Conservation (phyloP, 2,888 invertebrate species). For the Leptopilina myrica region DNA sequence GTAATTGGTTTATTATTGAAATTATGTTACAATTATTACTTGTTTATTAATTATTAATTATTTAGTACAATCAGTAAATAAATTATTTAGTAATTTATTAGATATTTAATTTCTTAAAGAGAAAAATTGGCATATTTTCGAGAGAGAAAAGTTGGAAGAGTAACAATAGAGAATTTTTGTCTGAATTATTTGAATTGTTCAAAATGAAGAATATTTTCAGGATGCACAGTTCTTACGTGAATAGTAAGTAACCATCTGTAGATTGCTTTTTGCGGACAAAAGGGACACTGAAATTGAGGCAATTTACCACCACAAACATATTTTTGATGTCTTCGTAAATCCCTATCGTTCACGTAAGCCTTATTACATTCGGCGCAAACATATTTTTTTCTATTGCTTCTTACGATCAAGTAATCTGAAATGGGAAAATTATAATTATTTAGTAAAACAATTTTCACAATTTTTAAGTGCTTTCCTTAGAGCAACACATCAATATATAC, state of each 20-base stretch:
- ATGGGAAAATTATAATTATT: not conserved
- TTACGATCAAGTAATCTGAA: not conserved
- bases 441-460: no score
- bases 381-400: conserved; percentile 51
- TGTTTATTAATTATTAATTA: no score
- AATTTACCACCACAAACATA: conserved; percentile 73
- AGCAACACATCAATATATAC: no score
- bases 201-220: conserved; percentile 61
- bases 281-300: conserved; percentile 72
- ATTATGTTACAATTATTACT: not conserved
- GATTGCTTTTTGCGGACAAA: conserved; percentile 72
- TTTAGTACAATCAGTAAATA: no score
- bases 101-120: no score
- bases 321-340: conserved; percentile 70
- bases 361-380: conserved; percentile 54
- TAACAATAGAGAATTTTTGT: no score
- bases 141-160: no score
- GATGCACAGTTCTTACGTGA: conserved; percentile 69
- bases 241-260: conserved; percentile 71
- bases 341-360: conserved; percentile 53
- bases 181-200: conserved; percentile 14
- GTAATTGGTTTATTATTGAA: not conserved
- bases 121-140: no score
- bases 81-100: no score
- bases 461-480: no score